These are phyloP conservation scores for Brachypodius melanocephalos DNA, from an alignment of 2,113 vertebrate genomes.

Conservation along the genomic window DNA sequence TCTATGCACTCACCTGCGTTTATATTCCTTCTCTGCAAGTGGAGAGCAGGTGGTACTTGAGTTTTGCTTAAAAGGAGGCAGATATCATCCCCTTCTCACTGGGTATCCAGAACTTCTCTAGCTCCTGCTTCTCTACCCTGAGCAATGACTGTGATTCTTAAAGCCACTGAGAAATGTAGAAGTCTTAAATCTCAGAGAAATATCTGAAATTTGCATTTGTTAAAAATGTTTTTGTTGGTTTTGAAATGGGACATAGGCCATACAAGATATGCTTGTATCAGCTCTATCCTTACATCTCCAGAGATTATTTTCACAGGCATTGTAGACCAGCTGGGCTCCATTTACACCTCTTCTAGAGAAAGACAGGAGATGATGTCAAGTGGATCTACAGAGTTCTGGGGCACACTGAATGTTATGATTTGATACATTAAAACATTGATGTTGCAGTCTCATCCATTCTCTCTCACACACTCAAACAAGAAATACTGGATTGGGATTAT, in stretches of 20 bases:
- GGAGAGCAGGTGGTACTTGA: background rate
- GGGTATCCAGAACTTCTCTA: background rate
- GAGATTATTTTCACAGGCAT: background rate
- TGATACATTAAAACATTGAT: background rate
- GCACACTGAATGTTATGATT: background rate
- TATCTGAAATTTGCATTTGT: background rate
- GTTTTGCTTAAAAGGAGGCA: background rate
- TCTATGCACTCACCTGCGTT: background rate
- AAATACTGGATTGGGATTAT: background rate
- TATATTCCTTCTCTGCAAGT: background rate
- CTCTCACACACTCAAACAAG: accelerated
- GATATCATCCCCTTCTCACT: background rate
- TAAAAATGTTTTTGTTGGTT: background rate
- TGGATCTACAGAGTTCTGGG: background rate
- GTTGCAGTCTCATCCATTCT: background rate
- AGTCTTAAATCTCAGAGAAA: background rate
- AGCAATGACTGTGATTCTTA: background rate
- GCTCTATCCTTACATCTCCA: background rate
- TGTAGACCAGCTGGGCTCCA: background rate
- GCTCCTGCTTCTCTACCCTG: accelerated
- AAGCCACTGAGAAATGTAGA: background rate
- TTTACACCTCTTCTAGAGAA: background rate
- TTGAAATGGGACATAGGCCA: background rate
- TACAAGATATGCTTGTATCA: background rate
- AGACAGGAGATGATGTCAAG: background rate